Conservation (phyloP, 2,797 vertebrate species). For the Babyrousa celebensis region DNA sequence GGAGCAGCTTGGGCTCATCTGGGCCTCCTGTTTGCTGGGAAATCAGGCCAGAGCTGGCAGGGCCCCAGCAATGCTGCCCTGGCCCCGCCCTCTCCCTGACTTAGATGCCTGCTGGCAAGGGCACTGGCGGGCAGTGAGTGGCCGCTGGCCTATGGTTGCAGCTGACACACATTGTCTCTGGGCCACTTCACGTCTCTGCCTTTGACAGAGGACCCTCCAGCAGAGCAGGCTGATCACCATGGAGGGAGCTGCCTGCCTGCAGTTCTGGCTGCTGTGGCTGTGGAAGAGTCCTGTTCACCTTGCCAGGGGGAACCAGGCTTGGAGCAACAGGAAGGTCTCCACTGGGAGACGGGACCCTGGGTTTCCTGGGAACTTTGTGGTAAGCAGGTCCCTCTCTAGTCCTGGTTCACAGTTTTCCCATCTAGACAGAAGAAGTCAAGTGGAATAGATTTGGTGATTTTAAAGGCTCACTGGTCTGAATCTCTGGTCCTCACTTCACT, state of each 20-base stretch:
- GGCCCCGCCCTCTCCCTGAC: neutral
- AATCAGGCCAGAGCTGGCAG: conserved; percentile 77
- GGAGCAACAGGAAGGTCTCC: neutral
- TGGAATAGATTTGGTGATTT: conserved; percentile 5
- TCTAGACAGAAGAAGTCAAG: neutral
- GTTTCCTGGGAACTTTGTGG: conserved; percentile 15
- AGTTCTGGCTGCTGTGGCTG: neutral
- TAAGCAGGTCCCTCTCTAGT: conserved; percentile 35
- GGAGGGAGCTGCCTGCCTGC: neutral
- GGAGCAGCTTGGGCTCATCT: conserved; percentile 11
- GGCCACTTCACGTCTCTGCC: conserved; percentile 51
- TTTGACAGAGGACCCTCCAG: conserved; percentile 64
- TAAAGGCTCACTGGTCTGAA: neutral
- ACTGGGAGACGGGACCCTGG: neutral
- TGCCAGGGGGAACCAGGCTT: neutral
- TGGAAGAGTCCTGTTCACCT: neutral
- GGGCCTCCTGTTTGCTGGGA: conserved; percentile 45
- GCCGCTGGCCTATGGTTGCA: conserved; percentile 6
- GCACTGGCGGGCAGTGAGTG: neutral
- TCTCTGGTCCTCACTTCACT: neutral
- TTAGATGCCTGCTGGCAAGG: conserved; percentile 78
- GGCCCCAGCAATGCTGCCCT: neutral
- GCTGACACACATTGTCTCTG: conserved; percentile 57
- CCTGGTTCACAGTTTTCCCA: neutral
- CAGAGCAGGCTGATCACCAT: neutral